Percentiles rank a stretch among this genome's conserved stretches.
These are phyloP conservation scores for Cephalopterus ornatus DNA, from an alignment of 2,113 vertebrate genomes.

Conservation along the genomic window DNA sequence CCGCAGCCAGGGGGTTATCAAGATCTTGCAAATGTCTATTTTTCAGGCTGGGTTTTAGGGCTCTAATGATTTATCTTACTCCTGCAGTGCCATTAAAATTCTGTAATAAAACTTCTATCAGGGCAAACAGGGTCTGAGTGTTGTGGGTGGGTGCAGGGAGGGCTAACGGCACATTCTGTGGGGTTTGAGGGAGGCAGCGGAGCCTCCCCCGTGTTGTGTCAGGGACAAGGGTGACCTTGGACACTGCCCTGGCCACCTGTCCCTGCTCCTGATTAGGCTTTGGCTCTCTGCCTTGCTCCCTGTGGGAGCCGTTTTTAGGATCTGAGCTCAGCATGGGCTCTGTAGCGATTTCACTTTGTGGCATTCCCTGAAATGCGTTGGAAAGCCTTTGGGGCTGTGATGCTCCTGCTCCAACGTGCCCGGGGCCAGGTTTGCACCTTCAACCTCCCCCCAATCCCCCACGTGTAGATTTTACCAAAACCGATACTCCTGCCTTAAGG, in stretches of 20 bases:
- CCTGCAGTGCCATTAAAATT: conserved; percentile 73
- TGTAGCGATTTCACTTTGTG: fast-evolving
- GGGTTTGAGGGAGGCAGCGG: fast-evolving
- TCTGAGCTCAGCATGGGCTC: neutral
- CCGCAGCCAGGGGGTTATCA: conserved; percentile 43
- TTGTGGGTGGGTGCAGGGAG: fast-evolving
- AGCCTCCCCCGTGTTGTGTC: neutral
- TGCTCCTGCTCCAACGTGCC: neutral
- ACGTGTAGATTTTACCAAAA: neutral
- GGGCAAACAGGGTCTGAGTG: conserved; percentile 45
- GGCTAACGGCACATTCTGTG: neutral
- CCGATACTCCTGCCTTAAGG: neutral
- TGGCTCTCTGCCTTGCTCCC: neutral
- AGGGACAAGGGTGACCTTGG: neutral
- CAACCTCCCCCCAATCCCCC: neutral
- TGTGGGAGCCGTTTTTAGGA: neutral
- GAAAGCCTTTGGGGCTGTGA: neutral
- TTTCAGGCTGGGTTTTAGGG: conserved; percentile 76
- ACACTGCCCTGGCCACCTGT: neutral
- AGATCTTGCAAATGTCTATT: conserved; percentile 75
- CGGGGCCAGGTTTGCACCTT: fast-evolving
- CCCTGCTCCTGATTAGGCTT: neutral
- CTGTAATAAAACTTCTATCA: conserved; percentile 80
- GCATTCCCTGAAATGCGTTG: fast-evolving
- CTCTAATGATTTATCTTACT: conserved; percentile 72